Evolutionary conservation across 2,888 invertebrate genomes (phyloP).

Genomic region (Alentia gelatinosa): DNA sequence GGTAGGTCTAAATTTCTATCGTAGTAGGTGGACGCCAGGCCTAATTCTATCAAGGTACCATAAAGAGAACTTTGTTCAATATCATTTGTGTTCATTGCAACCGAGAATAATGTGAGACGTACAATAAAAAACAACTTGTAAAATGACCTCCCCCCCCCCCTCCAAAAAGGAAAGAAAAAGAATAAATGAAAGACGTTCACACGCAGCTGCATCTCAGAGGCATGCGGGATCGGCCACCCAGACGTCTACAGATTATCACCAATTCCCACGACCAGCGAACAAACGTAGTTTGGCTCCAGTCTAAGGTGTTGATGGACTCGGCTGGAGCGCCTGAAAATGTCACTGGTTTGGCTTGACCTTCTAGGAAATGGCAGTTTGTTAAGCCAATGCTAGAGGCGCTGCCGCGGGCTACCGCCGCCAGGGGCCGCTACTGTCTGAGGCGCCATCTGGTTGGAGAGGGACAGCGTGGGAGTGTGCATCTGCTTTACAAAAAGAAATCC

Average conservation of each 20-base stretch:
- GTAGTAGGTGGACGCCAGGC: no score
- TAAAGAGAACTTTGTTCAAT: no score
- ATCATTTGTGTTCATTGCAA: no score
- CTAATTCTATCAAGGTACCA: no score
- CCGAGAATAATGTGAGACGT: no score
- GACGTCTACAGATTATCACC: not conserved
- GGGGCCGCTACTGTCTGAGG: not conserved
- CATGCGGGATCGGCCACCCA: no score
- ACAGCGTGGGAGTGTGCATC: not conserved
- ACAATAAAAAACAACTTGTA: no score
- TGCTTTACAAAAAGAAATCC: not conserved
- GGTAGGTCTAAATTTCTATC: no score
- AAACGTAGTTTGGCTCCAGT: not conserved
- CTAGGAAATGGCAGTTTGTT: conserved; percentile 33
- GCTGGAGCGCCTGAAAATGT: conserved; percentile 9
- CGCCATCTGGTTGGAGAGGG: not conserved
- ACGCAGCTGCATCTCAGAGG: no score
- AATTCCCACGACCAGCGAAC: not conserved
- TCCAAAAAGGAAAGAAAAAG: no score
- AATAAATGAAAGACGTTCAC: no score
- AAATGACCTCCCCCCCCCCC: no score
- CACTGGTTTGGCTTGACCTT: conserved; percentile 40
- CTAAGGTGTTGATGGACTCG: conserved; percentile 9
- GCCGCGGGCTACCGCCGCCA: not conserved
- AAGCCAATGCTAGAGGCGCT: not conserved